Evolutionary conservation across 1,140 invertebrate genomes (phyloP).

Genomic region (Camponotus floridanus): DNA sequence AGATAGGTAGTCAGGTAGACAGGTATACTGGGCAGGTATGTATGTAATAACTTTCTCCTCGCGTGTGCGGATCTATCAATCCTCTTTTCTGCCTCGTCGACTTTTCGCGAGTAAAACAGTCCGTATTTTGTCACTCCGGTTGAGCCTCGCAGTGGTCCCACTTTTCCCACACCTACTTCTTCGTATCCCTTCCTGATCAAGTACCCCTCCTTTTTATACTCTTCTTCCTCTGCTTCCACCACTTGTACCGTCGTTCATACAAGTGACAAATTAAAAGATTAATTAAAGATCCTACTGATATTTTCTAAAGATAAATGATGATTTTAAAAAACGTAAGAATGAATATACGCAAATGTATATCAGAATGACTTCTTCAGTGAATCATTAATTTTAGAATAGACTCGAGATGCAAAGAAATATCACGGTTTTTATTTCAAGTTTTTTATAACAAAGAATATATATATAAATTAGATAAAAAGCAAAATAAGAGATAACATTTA

Average conservation of each 20-base stretch:
- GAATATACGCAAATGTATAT: too few relatives aligned
- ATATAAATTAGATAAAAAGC: too few relatives aligned
- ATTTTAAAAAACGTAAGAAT: background rate
- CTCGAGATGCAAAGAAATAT: too few relatives aligned
- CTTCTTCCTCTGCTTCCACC: background rate
- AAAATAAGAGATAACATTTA: too few relatives aligned
- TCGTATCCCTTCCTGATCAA: constrained; percentile 35
- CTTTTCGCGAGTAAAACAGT: constrained; percentile 49
- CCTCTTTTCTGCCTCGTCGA: constrained; percentile 44
- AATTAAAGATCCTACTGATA: background rate
- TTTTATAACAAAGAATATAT: too few relatives aligned
- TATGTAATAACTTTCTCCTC: constrained; percentile 59
- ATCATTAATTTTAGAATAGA: too few relatives aligned
- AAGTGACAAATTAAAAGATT: background rate
- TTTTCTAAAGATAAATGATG: background rate
- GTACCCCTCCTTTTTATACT: constrained; percentile 59
- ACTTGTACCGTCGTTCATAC: background rate
- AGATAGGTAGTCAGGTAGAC: constrained; percentile 10
- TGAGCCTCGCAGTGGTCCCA: constrained; percentile 4
- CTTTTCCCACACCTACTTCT: constrained; percentile 46
- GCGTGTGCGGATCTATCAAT: constrained; percentile 47
- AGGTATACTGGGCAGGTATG: constrained; percentile 17
- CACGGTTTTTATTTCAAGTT: too few relatives aligned
- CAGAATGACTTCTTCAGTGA: too few relatives aligned
- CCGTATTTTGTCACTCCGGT: constrained; percentile 36